Evolutionary conservation across 2,888 invertebrate genomes (phyloP), one percentile per base, ranked within the genome.

Genomic region (Oscheius onirici): DNA sequence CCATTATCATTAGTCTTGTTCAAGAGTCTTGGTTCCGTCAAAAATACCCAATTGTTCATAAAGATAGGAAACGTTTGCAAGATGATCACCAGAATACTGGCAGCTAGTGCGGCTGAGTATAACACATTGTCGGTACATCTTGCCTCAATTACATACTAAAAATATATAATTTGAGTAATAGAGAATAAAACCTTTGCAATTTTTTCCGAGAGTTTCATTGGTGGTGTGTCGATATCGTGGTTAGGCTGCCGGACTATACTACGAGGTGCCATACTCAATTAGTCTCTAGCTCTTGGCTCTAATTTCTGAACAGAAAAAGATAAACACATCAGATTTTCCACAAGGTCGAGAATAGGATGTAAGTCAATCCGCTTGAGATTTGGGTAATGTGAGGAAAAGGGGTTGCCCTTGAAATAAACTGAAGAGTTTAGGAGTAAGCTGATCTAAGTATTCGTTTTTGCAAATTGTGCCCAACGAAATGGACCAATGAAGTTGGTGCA

Each of bases 1-100:
- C 85, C 86, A 72, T 85, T 83, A 43, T 85, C 84, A 69, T 84
- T 82, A 6, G 84, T 84, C 51, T 79, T 80, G 71, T 86, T 86
- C 70, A 86, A 77, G 17, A 82, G 73, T 8, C 84, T 58, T n/a
- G 86, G 86, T 67, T 86, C 86, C 6, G 80, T 80, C 8, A 86
- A 73, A 69, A 80, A 76, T 15, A 86, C 84, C 86, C 86, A 86
- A 46, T 84, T 79, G 58, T 81, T 79, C 73, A 79, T 76, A 41
- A 81, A 76, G 26, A 83, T 72, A n/a, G 81, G 80, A 24, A 78
- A 75, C 8, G 78, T 76, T 61, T 82, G 82, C 66, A 79, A 74
- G 10, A 80, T 65, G 3, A 79, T 49, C 6, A 80, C 80, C 55
- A 72, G 73, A 13, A 66, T 69, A 41, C 82, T 80, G 6, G 79